Percentiles rank a stretch among this genome's conserved stretches.
Evolutionary conservation across 92 coral and sea anemone species (phyloP).

Genomic region (Anthopleura xanthogrammica): DNA sequence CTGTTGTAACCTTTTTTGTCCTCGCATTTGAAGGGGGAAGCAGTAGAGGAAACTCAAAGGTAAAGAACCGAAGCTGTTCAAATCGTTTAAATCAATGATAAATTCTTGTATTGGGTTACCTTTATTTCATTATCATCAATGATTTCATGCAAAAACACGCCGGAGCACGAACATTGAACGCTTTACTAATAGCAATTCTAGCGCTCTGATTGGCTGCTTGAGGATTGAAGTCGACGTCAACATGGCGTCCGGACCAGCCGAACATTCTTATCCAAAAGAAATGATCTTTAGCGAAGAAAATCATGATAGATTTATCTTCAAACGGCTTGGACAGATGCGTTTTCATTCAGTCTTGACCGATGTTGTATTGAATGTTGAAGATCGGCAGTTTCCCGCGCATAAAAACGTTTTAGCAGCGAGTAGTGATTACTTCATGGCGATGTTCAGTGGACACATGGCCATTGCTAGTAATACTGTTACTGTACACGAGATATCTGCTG

Average conservation of each 20-base stretch:
- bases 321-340: slow-evolving; percentile 84
- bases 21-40: no score
- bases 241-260: neutral
- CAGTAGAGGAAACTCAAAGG: no score
- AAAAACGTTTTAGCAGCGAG: slow-evolving; percentile 88
- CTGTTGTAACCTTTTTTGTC: no score
- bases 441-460: slow-evolving; percentile 91
- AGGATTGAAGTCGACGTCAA: neutral
- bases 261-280: neutral
- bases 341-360: slow-evolving; percentile 73
- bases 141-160: no score
- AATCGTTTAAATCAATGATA: no score
- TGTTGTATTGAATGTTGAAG: slow-evolving; percentile 75
- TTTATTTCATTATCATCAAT: no score
- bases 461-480: slow-evolving; percentile 47
- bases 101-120: no score
- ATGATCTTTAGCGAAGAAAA: slow-evolving; percentile 59
- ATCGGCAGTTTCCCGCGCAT: slow-evolving; percentile 84
- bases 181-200: no score
- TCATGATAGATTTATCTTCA: slow-evolving; percentile 68
- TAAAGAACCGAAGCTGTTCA: no score
- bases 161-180: no score
- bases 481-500: slow-evolving; percentile 76
- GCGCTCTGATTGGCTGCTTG: slow-evolving; percentile 1
- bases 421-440: slow-evolving; percentile 96